Conservation (phyloP, 2,797 vertebrate genomes). For the Halcyon smyrnensis region DNA sequence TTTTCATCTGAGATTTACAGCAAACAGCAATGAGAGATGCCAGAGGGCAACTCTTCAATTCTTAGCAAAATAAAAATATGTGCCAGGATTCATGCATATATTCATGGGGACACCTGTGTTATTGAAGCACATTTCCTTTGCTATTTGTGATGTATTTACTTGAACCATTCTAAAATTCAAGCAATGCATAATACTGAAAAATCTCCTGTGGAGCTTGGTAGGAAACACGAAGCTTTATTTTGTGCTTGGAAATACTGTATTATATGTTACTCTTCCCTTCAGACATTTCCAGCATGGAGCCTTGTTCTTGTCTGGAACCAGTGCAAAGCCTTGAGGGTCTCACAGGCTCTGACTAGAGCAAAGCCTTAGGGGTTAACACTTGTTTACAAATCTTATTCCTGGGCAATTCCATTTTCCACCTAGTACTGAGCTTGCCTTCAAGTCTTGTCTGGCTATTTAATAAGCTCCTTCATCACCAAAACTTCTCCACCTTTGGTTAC, state of each 20-base stretch:
- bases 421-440: neutral
- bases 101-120: conserved; percentile 69
- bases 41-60: conserved; percentile 62
- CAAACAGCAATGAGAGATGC: conserved; percentile 31
- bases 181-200: conserved; percentile 27
- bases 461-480: neutral
- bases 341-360: neutral
- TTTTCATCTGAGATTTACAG: conserved; percentile 41
- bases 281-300: neutral
- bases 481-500: neutral
- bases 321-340: neutral
- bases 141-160: conserved; percentile 50
- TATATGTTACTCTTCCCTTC: neutral
- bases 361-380: neutral
- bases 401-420: neutral
- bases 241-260: neutral
- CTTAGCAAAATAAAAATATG: conserved; percentile 54
- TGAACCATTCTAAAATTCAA: conserved; percentile 24
- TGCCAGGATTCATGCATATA: conserved; percentile 61
- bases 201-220: neutral
- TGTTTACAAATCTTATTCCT: neutral
- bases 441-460: neutral
- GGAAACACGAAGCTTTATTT: conserved; percentile 17
- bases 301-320: neutral
- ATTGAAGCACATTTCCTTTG: conserved; percentile 58